Base-by-base conservation (phyloP, 2,888 invertebrate genomes). In the Trichacis sp. region DNA sequence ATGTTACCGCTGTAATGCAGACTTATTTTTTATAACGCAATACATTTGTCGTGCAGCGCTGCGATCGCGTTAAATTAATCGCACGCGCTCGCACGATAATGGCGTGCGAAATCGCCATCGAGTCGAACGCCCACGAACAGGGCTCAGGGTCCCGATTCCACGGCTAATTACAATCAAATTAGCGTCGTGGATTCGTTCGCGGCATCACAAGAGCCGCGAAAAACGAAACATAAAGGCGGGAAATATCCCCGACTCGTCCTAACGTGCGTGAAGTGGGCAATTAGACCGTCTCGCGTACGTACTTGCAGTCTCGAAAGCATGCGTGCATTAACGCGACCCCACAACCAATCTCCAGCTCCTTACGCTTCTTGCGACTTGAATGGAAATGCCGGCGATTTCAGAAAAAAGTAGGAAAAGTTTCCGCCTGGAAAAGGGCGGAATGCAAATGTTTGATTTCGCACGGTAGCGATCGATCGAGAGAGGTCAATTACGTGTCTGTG, bases 211-310 rank as follows among this genome's bases (percentile, higher is more conserved):
- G 12, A 29, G 36, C 24, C 47, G 33, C 11, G 17, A 38, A 59
- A 47, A 36, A 48, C 24, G 51, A 58, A 52, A 36, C 59, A n/a
- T n/a, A n/a, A 54, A 54, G 52, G 63, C 51, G 64, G 65, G 51
- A 54, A 54, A 61, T 66, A 53, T 55, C 58, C 45, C 19, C 24
- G 42, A 56, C 50, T 53, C 60, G 58, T 72, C n/a, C 73, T 68
- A 55, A 66, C 59, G 69, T 67, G 71, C 70, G 71, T 76, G 69
- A 71, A 78, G 78, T 77, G 72, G 72, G 75, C 77, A 79, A 79
- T 79, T 78, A 78, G 74, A 73, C 68, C 70, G 77, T 78, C 77
- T 77, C 77, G 73, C 69, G 73, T 68, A 71, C 69, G 55, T 68
- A 70, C 68, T 70, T 69, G 55, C 70, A 54, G 63, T 60, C 68